A percentile compares a stretch with the other conserved stretches of the same genome.
phyloP scores from a whole-genome alignment of 2,113 vertebrate species.

The Hylia prasina region DNA sequence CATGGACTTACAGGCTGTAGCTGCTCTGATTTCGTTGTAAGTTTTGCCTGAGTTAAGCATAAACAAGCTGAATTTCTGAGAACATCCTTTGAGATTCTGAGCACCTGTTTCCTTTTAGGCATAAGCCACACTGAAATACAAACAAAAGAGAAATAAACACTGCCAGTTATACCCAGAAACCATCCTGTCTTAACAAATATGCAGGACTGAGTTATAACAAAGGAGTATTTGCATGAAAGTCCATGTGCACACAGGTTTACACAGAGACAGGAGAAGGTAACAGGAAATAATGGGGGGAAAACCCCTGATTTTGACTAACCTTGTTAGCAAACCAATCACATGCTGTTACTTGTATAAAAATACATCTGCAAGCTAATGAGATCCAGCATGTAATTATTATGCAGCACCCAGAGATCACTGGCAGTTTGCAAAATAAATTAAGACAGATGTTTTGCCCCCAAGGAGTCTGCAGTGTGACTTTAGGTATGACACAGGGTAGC shows the following conservation, averaged over 20 bases:
- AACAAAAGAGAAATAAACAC: background rate
- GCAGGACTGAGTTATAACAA: background rate
- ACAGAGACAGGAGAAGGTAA: background rate
- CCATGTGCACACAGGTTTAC: background rate
- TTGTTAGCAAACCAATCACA: background rate
- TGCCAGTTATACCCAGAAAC: background rate
- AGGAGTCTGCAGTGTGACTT: background rate
- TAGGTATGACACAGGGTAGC: background rate
- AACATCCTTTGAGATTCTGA: background rate
- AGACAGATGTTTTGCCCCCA: background rate
- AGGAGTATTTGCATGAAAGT: background rate
- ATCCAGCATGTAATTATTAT: background rate
- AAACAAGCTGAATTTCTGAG: background rate
- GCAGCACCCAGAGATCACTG: background rate
- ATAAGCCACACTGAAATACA: background rate
- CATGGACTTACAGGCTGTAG: background rate
- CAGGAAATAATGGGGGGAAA: background rate
- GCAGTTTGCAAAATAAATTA: background rate
- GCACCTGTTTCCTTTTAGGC: background rate
- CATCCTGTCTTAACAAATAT: background rate
- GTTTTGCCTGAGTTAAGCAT: background rate
- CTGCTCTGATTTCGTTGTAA: background rate
- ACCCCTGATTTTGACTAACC: accelerated
- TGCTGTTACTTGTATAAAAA: background rate
- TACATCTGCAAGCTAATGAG: background rate